Percentiles rank a stretch among this genome's conserved stretches.
Evolutionary conservation across 2,797 vertebrate genomes (phyloP).

Genomic region (Leptodactylus fallax): DNA sequence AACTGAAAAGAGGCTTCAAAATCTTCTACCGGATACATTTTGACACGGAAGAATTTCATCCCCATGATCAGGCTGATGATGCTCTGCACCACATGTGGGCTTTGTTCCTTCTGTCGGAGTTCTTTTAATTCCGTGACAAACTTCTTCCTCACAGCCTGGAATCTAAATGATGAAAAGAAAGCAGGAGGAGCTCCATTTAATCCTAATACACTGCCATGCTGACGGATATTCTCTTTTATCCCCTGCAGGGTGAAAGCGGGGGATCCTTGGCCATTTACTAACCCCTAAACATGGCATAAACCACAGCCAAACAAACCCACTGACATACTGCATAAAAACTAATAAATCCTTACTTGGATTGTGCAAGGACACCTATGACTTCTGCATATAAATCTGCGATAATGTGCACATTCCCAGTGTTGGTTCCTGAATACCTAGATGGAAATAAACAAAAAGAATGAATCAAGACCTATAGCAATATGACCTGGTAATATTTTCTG

Average conservation of each 20-base stretch:
- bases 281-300: slow-evolving; percentile 17
- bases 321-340: background rate
- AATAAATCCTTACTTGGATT: slow-evolving; percentile 88
- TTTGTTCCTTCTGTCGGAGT: slow-evolving; percentile 94
- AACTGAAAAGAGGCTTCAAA: slow-evolving; percentile 99
- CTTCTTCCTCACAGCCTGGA: slow-evolving; percentile 98
- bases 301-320: background rate
- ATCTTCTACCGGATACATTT: slow-evolving; percentile 99
- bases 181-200: slow-evolving; percentile 28
- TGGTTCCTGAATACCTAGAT: slow-evolving; percentile 95
- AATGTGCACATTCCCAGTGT: slow-evolving; percentile 99
- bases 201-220: slow-evolving; percentile 37
- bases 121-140: slow-evolving; percentile 99
- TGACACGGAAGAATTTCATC: slow-evolving; percentile 99
- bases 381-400: slow-evolving; percentile 98
- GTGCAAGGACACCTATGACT: slow-evolving; percentile 97
- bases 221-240: background rate
- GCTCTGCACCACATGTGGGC: slow-evolving; percentile 94
- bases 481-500: background rate
- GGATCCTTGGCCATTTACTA: slow-evolving; percentile 9
- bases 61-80: slow-evolving; percentile 99
- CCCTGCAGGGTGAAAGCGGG: background rate
- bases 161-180: slow-evolving; percentile 77
- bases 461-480: background rate
- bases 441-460: background rate